Percentiles rank a stretch among this genome's conserved stretches.
Evolutionary conservation across 1,140 invertebrate species (phyloP).

Genomic region (Conus ventricosus): DNA sequence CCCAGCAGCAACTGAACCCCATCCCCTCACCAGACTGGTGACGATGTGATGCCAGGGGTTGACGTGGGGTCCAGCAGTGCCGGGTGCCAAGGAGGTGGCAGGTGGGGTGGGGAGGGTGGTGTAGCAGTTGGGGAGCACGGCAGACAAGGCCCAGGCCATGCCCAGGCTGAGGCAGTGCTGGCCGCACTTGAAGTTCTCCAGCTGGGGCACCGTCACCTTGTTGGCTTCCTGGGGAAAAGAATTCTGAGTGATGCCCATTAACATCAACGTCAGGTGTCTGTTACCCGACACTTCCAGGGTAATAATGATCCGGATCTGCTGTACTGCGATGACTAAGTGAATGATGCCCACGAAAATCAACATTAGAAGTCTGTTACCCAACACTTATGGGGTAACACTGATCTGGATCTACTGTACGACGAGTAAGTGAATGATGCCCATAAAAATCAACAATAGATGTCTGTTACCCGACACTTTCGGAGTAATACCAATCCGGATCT

Average conservation of each 20-base stretch:
- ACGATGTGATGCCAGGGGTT: conserved; percentile 29
- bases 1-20: neutral
- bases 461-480: no score
- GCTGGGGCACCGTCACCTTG: conserved; percentile 58
- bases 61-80: conserved; percentile 46
- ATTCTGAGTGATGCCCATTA: neutral
- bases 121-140: conserved; percentile 61
- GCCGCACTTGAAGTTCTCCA: conserved; percentile 62
- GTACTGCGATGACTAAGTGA: no score
- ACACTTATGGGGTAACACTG: no score
- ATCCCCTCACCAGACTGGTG: conserved; percentile 18
- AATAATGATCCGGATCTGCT: no score
- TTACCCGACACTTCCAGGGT: no score
- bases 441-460: no score
- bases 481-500: no score
- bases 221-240: conserved; percentile 47
- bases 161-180: conserved; percentile 63
- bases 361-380: no score
- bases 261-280: no score
- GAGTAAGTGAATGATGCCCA: no score
- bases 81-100: conserved; percentile 37
- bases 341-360: no score
- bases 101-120: conserved; percentile 40
- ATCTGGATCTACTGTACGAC: no score
- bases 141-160: conserved; percentile 64